Evolutionary conservation across 2,113 vertebrate species (phyloP), one percentile per base, ranked within the genome.

Genomic region (Protobothrops mucrosquamatus): DNA sequence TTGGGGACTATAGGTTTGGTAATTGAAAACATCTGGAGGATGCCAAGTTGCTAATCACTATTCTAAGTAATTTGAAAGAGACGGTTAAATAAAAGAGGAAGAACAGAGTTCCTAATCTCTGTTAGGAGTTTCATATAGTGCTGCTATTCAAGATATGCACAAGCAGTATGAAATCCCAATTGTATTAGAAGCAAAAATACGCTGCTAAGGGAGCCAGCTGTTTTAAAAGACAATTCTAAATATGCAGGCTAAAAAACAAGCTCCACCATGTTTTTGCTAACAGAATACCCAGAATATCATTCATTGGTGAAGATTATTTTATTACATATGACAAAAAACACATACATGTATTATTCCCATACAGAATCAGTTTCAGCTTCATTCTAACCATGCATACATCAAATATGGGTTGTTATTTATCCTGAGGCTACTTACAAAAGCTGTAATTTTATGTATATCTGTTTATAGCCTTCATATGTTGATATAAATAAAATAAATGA

Each of bases 201-300:
- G 55, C 46, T 91, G 5, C 7, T 87, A 95, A 87, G 22, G 91
- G 52, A 91, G 26, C 11, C 26, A 34, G 34, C 85, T 86, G 46
- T 91, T 90, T 51, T 88, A 34, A 24, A 94, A 94, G 22, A 74
- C 61, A 59, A 39, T n/a, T 91, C 39, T 94, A 93, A 34, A 11
- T 55, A 91, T 1, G 94, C 94, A 95, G 91, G 46, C 9, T 52
- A 39, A 87, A 93, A 92, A 22, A 18, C 89, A 46, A 92, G 7
- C 88, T 95, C 10, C 52, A 54, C 85, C 20, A 69, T 81, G 34
- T 93, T 96, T 94, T 52, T 89, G 85, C 92, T 92, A 64, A 34
- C 46, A 91, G 91, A 94, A 87, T 91, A 92, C 55, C 90, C 51
- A 94, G 61, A 14, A 95, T 61, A 85, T 6, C 91, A 46, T 7